Evolutionary conservation across 2,888 invertebrate genomes (phyloP).

Genomic region (Acronicta psi): DNA sequence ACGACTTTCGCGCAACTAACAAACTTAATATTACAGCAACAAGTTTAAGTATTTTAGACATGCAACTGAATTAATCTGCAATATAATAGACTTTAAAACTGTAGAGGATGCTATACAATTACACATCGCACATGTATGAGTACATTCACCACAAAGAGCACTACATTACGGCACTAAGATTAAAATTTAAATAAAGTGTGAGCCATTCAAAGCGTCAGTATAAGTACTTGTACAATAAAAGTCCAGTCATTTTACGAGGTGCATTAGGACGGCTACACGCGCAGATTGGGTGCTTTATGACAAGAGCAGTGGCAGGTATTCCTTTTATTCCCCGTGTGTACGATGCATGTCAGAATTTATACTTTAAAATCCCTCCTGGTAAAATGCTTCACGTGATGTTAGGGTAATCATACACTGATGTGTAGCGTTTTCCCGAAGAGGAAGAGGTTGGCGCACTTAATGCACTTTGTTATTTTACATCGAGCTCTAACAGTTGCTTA

Average conservation of each 20-base stretch:
- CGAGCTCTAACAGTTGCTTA: not conserved
- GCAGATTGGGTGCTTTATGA: constrained; percentile 42
- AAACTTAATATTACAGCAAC: constrained; percentile 10
- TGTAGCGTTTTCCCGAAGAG: constrained; percentile 1
- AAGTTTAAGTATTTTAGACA: not conserved
- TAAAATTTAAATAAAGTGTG: constrained; percentile 10
- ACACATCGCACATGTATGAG: not conserved
- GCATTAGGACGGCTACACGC: constrained; percentile 24
- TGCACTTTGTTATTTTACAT: constrained; percentile 20
- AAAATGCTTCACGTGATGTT: constrained; percentile 21
- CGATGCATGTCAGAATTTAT: constrained; percentile 40
- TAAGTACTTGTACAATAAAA: constrained; percentile 19
- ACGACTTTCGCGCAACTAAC: constrained; percentile 9
- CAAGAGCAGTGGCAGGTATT: constrained; percentile 13
- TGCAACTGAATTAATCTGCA: constrained; percentile 10
- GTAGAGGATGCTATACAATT: not conserved
- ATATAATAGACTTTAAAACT: constrained; percentile 6
- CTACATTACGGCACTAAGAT: constrained; percentile 1
- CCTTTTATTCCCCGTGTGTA: constrained; percentile 34
- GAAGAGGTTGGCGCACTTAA: not conserved
- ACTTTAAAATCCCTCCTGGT: constrained; percentile 38
- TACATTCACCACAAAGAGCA: not conserved
- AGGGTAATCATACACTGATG: constrained; percentile 12
- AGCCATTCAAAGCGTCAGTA: constrained; percentile 3
- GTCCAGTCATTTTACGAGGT: constrained; percentile 13